Base-by-base conservation (phyloP, 1,140 invertebrate species). In the Platorchestia sp. region DNA sequence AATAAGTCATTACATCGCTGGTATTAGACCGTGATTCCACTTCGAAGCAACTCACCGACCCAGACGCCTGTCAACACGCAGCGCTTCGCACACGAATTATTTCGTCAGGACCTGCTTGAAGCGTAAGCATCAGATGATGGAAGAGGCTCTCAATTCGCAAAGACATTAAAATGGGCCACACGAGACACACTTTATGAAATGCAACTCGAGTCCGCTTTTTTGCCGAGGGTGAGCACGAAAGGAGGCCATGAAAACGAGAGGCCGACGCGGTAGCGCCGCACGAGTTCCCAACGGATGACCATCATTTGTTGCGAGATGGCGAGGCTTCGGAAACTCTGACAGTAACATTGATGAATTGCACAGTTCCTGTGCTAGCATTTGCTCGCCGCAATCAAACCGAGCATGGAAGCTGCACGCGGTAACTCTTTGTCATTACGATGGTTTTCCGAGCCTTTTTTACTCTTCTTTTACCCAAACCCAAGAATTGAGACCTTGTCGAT, bases 231-330 rank as follows among this genome's bases (percentile, higher is more conserved):
- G 59, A 75, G 59, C 59, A 75, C 59, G 87, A 90, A 90, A 90
- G 87, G 14, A 90, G 87, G 59, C 27, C 1, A 3, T 75, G 27
- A 36, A 36, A 27, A 14, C 14, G 14, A 27, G 14, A 27, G 47
- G 6, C 47, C 6, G 19, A 51, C 41, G 19, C 89, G 42, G 91
- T 93, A 93, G 91, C 91, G 45, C 7, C 40, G 45, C 91, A 47
- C 91, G 91, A 93, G 91, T 47, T 47, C 45, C 10, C 3, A 44
- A 93, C 44, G 6, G 45, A 93, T 47, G 91, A 44, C 91, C 91
- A 44, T 93, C 91, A 93, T 93, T 93, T 93, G 91, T 93, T 93
- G 91, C 91, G 91, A 47, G 91, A 47, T n/a, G 40, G 91, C 91
- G 45, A 44, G 91, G 43, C 91, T 45, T 44, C 3, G 44, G 7